These are phyloP conservation scores for Empis stercorea DNA, from an alignment of 2,888 invertebrate species.

Conservation along the genomic window DNA sequence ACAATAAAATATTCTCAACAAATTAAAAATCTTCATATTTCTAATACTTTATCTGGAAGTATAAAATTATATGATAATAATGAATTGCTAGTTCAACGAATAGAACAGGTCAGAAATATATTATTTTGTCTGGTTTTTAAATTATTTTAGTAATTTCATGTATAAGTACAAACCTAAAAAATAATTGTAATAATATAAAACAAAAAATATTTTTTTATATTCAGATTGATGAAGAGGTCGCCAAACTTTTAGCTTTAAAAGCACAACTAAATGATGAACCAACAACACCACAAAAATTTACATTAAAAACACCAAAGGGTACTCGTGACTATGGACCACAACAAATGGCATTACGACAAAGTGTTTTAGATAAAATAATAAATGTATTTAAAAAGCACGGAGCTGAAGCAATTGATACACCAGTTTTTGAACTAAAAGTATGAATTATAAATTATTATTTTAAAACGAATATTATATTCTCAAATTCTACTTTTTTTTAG, in stretches of 20 bases:
- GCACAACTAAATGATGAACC: conserved; percentile 52
- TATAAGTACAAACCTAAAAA: no score
- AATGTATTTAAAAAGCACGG: conserved; percentile 91
- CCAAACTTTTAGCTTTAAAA: conserved; percentile 69
- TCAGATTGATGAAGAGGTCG: conserved; percentile 77
- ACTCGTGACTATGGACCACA: conserved; percentile 90
- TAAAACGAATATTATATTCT: not conserved
- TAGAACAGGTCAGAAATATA: conserved; percentile 30
- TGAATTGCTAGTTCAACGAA: conserved; percentile 24
- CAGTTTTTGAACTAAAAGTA: conserved; percentile 93
- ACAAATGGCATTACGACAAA: conserved; percentile 86
- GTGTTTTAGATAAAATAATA: conserved; percentile 74
- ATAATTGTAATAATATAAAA: no score
- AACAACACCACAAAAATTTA: conserved; percentile 57
- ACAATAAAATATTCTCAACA: no score
- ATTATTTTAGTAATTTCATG: not conserved
- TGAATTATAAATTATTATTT: conserved; percentile 3
- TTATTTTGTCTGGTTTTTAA: no score
- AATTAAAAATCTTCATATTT: conserved; percentile 4
- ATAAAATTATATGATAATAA: conserved; percentile 15
- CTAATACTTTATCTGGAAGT: no score
- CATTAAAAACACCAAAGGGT: conserved; percentile 83
- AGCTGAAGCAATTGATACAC: conserved; percentile 96
- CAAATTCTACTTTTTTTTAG: conserved; percentile 37
- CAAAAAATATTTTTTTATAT: conserved; percentile 6